A percentile compares a stretch with the other conserved stretches of the same genome.
These are phyloP conservation scores for Jacana jacana DNA, from an alignment of 2,113 vertebrate genomes.

Conservation along the genomic window DNA sequence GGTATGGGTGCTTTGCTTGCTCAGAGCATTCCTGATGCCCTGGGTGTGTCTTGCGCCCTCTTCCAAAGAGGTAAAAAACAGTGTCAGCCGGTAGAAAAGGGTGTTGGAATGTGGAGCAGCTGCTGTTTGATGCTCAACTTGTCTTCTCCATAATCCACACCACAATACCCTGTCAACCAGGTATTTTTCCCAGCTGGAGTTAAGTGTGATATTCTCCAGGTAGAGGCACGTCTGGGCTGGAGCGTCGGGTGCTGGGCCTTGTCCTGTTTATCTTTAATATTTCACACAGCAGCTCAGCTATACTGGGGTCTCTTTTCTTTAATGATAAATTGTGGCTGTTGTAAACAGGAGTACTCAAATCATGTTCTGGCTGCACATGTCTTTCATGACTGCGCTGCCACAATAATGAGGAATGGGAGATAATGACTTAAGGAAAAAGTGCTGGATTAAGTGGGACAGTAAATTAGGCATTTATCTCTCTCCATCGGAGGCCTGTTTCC, in stretches of 20 bases:
- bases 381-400: constrained; percentile 58
- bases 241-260: not conserved
- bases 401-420: constrained; percentile 63
- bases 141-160: not conserved
- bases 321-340: constrained; percentile 65
- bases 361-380: constrained; percentile 55
- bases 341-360: constrained; percentile 69
- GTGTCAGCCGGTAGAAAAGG: not conserved
- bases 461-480: constrained; percentile 75
- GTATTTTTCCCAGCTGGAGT: not conserved
- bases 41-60: fast-evolving
- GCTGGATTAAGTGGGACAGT: constrained; percentile 70
- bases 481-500: constrained; percentile 64
- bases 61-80: not conserved
- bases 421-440: constrained; percentile 69
- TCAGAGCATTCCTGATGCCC: not conserved
- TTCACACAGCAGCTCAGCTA: not conserved
- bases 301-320: not conserved
- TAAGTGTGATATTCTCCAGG: not conserved
- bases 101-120: not conserved
- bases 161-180: not conserved
- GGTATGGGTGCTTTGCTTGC: not conserved
- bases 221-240: not conserved
- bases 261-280: constrained; percentile 36
- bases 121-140: not conserved